A percentile compares a stretch with the other conserved stretches of the same genome.
Evolutionary conservation across 2,888 invertebrate genomes (phyloP).

Genomic region (Chloroclystis v-ata): DNA sequence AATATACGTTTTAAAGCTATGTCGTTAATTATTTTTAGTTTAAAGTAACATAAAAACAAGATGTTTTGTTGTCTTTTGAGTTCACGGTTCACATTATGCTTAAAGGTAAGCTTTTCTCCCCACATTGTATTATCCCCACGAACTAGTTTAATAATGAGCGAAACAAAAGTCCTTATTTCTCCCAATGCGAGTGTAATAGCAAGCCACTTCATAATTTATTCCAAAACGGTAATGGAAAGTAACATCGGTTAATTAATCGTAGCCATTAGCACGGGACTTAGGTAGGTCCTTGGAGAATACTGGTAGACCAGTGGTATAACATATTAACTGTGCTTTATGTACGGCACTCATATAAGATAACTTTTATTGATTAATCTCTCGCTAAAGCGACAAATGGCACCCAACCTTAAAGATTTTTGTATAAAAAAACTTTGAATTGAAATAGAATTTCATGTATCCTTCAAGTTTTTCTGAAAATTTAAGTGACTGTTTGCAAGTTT

Average conservation of each 20-base stretch:
- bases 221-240: constrained; percentile 34
- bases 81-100: too few relatives aligned
- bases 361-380: neutral
- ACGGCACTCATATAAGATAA: neutral
- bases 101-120: too few relatives aligned
- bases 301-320: neutral
- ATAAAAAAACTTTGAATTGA: too few relatives aligned
- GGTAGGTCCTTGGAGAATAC: constrained; percentile 15
- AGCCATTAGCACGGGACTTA: constrained; percentile 34
- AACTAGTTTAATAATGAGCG: too few relatives aligned
- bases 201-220: constrained; percentile 28
- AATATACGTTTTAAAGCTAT: neutral
- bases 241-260: constrained; percentile 44
- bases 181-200: too few relatives aligned
- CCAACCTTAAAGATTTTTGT: too few relatives aligned
- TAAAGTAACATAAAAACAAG: neutral
- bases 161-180: too few relatives aligned
- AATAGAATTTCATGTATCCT: too few relatives aligned
- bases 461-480: too few relatives aligned
- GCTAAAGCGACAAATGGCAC: neutral
- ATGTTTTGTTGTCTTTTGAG: too few relatives aligned
- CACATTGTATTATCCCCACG: too few relatives aligned
- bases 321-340: neutral
- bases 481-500: too few relatives aligned
- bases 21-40: neutral